A percentile compares a stretch with the other conserved stretches of the same genome.
Evolutionary conservation across 1,140 invertebrate genomes (phyloP).

Genomic region (Apis cerana): DNA sequence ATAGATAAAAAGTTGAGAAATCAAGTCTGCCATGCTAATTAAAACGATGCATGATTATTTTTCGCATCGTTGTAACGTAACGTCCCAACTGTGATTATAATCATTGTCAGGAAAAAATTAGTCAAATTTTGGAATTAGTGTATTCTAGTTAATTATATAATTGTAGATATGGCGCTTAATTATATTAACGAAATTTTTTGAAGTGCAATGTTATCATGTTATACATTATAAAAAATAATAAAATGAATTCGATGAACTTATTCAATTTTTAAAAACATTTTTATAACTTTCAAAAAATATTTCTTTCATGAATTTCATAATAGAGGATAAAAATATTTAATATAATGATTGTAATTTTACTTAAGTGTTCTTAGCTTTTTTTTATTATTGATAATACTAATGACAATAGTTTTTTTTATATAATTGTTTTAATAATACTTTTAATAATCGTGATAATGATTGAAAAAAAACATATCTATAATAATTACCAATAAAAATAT

Average conservation of each 20-base stretch:
- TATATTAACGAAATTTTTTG: constrained; percentile 3
- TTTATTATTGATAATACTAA: neutral
- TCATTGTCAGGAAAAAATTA: constrained; percentile 8
- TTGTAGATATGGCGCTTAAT: neutral
- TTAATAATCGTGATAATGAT: neutral
- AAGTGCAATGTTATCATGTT: constrained; percentile 4
- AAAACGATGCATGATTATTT: neutral
- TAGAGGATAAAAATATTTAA: neutral
- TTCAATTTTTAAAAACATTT: constrained; percentile 6
- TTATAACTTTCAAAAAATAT: constrained; percentile 16
- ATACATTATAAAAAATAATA: neutral
- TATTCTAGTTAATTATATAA: neutral
- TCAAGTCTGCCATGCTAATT: constrained; percentile 10
- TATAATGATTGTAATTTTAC: neutral
- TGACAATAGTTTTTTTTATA: neutral
- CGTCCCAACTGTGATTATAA: constrained; percentile 44
- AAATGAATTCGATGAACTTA: neutral
- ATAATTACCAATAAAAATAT: no score
- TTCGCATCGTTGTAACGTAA: constrained; percentile 38
- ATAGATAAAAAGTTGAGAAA: constrained; percentile 11
- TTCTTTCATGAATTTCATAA: neutral
- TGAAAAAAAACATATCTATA: no score
- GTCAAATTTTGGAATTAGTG: constrained; percentile 8
- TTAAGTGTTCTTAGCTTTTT: neutral
- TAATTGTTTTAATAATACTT: neutral